A percentile compares a stretch with the other conserved stretches of the same genome.
These are phyloP conservation scores for Clitarchus hookeri DNA, from an alignment of 2,888 invertebrate genomes.

Conservation along the genomic window DNA sequence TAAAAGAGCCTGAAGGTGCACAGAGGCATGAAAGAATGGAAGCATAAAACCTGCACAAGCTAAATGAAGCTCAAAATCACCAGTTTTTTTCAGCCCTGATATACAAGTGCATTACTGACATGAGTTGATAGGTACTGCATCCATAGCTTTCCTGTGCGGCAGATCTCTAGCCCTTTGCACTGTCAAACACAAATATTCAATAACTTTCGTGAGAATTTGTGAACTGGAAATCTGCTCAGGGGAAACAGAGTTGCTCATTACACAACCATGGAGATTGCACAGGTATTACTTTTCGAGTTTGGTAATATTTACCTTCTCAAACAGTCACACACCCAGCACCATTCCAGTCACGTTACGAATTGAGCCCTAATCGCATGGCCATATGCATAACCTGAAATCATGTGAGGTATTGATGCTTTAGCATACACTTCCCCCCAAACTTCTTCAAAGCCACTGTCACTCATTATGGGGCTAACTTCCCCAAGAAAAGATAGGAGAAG, in stretches of 20 bases:
- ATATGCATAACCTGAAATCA: conserved; percentile 30
- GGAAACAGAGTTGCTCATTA: background rate
- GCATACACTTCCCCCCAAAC: conserved; percentile 29
- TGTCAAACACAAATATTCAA: background rate
- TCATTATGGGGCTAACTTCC: conserved; percentile 27
- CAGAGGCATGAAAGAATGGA: conserved; percentile 1
- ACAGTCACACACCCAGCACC: background rate
- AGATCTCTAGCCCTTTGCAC: background rate
- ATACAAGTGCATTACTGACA: background rate
- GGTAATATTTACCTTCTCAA: background rate
- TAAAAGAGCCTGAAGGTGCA: background rate
- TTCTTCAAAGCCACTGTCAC: conserved; percentile 30
- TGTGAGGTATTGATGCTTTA: conserved; percentile 22
- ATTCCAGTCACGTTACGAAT: background rate
- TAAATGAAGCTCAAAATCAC: background rate
- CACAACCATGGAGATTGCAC: background rate
- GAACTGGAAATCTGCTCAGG: background rate
- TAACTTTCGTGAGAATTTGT: background rate
- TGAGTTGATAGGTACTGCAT: background rate
- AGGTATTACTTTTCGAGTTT: background rate
- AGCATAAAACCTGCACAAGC: background rate
- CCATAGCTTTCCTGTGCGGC: conserved; percentile 16
- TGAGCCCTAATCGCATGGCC: conserved; percentile 24
- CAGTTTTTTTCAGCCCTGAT: background rate
- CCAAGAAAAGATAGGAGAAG: conserved; percentile 33